phyloP scores from a whole-genome alignment of 2,113 vertebrate species.

The Boleophthalmus pectinirostris region DNA sequence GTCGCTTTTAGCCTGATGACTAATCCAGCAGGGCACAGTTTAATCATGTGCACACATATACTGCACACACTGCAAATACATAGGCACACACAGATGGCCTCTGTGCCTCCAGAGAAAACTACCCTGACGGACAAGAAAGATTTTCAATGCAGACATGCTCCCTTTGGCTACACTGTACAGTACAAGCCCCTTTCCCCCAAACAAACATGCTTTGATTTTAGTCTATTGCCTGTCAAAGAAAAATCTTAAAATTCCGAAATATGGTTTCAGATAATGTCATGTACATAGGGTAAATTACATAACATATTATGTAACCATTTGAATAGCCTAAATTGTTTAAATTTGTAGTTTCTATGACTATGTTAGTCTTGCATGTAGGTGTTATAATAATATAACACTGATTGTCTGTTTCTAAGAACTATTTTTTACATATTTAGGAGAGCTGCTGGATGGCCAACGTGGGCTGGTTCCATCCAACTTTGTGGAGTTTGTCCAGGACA shows the following conservation, averaged over 20 bases:
- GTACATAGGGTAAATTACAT: neutral
- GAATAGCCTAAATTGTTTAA: neutral
- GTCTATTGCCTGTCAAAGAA: neutral
- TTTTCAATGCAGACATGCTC: slow-evolving; percentile 28
- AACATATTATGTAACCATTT: neutral
- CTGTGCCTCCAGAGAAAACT: slow-evolving; percentile 38
- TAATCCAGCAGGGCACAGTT: slow-evolving; percentile 62
- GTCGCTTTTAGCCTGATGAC: slow-evolving; percentile 69
- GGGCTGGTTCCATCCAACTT: slow-evolving; percentile 99
- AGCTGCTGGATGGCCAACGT: slow-evolving; percentile 93
- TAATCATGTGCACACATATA: slow-evolving; percentile 55
- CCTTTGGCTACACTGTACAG: slow-evolving; percentile 20
- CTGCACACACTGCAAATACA: slow-evolving; percentile 29
- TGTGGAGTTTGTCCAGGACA: slow-evolving; percentile 96
- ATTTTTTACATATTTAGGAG: slow-evolving; percentile 76
- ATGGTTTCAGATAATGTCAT: neutral
- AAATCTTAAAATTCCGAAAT: no score
- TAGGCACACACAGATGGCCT: slow-evolving; percentile 37
- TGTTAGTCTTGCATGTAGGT: neutral
- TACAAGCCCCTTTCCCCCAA: neutral
- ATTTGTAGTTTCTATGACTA: no score
- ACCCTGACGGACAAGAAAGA: slow-evolving; percentile 44
- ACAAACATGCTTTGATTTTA: no score
- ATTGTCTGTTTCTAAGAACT: neutral
- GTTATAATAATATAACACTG: neutral